A percentile compares a stretch with the other conserved stretches of the same genome.
Evolutionary conservation across 1,140 invertebrate species (phyloP).

Genomic region (Drosophila asahinai): DNA sequence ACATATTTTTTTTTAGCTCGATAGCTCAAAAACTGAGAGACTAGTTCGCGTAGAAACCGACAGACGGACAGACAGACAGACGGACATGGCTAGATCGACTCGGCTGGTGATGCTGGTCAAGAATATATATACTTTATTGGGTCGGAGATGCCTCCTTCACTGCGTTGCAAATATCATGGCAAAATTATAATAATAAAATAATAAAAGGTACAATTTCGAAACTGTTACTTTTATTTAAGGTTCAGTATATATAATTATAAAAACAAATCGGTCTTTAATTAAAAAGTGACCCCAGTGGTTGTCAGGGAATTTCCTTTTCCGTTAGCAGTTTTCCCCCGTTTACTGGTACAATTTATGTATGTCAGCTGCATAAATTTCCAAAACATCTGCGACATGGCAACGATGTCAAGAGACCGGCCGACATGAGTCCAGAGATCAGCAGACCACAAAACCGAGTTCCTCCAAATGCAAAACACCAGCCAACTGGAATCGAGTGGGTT

Average conservation of each 20-base stretch:
- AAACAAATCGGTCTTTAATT: not conserved
- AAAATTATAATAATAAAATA: no score
- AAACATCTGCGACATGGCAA: slow-evolving; percentile 30
- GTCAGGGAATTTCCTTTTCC: not conserved
- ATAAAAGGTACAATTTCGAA: no score
- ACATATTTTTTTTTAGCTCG: no score
- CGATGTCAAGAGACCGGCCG: slow-evolving; percentile 45
- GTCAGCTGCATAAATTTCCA: slow-evolving; percentile 28
- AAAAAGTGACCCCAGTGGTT: not conserved
- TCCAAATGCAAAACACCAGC: slow-evolving; percentile 71
- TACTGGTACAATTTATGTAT: slow-evolving; percentile 27
- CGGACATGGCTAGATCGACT: no score
- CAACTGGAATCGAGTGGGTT: slow-evolving; percentile 65
- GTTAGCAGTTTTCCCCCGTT: not conserved
- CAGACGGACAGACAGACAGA: no score
- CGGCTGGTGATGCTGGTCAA: no score
- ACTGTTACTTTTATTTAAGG: no score
- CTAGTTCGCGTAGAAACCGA: no score
- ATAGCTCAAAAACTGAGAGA: no score
- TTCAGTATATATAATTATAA: not conserved
- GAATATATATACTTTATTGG: no score
- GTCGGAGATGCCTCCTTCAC: no score
- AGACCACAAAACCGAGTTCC: slow-evolving; percentile 53
- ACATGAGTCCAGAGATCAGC: slow-evolving; percentile 57
- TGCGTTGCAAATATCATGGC: no score